phyloP scores from a whole-genome alignment of 2,888 invertebrate genomes.

The Scaptomyza cyrtandrae region DNA sequence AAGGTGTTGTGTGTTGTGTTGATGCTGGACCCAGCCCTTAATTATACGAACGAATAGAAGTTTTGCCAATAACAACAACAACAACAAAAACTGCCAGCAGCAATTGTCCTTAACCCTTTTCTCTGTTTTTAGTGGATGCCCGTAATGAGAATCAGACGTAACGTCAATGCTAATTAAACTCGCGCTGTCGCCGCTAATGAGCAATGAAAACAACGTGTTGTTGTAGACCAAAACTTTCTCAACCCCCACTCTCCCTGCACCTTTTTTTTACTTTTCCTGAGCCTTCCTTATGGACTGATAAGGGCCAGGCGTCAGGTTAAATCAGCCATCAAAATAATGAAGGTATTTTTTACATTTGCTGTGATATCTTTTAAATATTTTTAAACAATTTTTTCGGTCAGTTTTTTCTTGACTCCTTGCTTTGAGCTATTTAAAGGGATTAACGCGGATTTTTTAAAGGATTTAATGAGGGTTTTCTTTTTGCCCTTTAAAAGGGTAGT shows the following conservation, averaged over 20 bases:
- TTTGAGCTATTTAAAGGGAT: slow-evolving; percentile 71
- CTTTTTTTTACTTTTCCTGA: not conserved
- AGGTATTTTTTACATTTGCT: slow-evolving; percentile 60
- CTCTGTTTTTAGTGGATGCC: slow-evolving; percentile 3
- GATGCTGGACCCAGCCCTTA: slow-evolving; percentile 23
- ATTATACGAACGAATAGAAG: slow-evolving; percentile 33
- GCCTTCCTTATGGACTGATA: slow-evolving; percentile 62
- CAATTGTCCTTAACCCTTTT: slow-evolving; percentile 68
- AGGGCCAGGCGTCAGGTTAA: slow-evolving; percentile 79
- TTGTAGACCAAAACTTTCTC: slow-evolving; percentile 37
- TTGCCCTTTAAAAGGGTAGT: slow-evolving; percentile 45
- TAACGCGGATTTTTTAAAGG: slow-evolving; percentile 55
- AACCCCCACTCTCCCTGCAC: not conserved
- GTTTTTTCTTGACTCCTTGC: slow-evolving; percentile 19
- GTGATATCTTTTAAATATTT: slow-evolving; percentile 75
- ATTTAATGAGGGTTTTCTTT: slow-evolving; percentile 35
- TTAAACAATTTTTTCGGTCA: slow-evolving; percentile 62
- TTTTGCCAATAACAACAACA: slow-evolving; percentile 50
- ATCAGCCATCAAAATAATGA: slow-evolving; percentile 82
- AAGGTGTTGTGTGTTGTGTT: slow-evolving; percentile 55
- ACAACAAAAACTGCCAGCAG: slow-evolving; percentile 66
- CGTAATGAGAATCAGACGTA: slow-evolving; percentile 58
- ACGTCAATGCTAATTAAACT: slow-evolving; percentile 81
- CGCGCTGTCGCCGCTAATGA: slow-evolving; percentile 82
- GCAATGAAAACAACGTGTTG: slow-evolving; percentile 84